Evolutionary conservation across 2,797 vertebrate species (phyloP), one percentile per base, ranked within the genome.

Genomic region (Mareca penelope): DNA sequence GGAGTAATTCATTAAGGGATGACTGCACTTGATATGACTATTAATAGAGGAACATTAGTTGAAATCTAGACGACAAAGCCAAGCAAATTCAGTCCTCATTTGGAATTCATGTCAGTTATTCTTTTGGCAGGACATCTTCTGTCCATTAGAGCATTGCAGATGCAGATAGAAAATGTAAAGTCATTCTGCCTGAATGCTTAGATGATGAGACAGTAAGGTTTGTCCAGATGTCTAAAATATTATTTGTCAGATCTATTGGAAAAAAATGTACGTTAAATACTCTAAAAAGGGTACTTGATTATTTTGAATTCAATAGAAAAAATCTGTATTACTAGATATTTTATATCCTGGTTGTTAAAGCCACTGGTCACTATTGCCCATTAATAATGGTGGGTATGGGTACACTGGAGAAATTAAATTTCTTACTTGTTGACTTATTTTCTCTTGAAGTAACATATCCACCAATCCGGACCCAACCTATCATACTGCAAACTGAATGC

Each of bases 401-500:
- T 96, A 97, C 95, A 86, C 96, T 96, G 85, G 96, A 97, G 96
- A 97, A 97, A 96, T 93, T 96, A 93, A 96, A 95, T 56, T 95
- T 84, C 77, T 86, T 92, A 73, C 0, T 12, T 93, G 92, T 96
- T 96, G 64, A 86, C 95, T 95, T 94, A 88, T 95, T 97, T 97
- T 96, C 96, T 97, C 96, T 97, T 97, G 94, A 97, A 97, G 96
- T 97, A 97, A 96, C 96, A 94, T 97, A 97, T 97, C 96, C 96
- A 96, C 95, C 96, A 97, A 97, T 97, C 96, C 96, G 95, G 94
- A 97, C 95, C 95, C 89, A 88, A 77, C 63, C 82, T 86, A 6
- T 76, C 33, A 6, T 80, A 29, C 31, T 88, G 78, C 48, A 86
- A 84, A 96, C 39, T 24, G 11, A 90, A 37, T 57, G 42, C 55